phyloP scores from a whole-genome alignment of 2,888 invertebrate species.

The Biston stratarius region DNA sequence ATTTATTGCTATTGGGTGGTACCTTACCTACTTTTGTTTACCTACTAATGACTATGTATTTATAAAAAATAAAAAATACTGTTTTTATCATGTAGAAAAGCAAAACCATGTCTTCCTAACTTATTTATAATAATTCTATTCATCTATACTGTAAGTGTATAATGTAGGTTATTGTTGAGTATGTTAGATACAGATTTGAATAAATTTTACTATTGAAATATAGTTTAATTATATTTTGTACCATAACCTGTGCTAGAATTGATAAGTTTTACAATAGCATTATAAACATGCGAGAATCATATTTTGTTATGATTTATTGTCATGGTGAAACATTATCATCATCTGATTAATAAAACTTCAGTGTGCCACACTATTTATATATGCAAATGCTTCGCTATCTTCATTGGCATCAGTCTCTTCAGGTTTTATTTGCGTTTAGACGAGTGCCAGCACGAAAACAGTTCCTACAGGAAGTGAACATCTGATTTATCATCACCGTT shows the following conservation, averaged over 20 bases:
- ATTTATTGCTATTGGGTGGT: conserved; percentile 2
- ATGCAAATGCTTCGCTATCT: conserved; percentile 42
- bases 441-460: conserved; percentile 38
- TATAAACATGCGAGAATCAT: not conserved
- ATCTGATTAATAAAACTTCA: conserved; percentile 44
- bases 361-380: conserved; percentile 39
- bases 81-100: conserved; percentile 11
- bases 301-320: conserved; percentile 6
- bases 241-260: no score
- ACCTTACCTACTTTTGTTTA: no score
- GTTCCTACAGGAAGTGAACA: conserved; percentile 63
- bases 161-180: conserved; percentile 1
- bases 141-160: conserved; percentile 2
- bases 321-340: conserved; percentile 33
- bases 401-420: conserved; percentile 43
- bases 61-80: conserved; percentile 2
- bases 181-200: not conserved
- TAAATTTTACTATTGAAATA: conserved; percentile 5
- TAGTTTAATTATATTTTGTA: not conserved
- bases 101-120: conserved; percentile 23
- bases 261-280: not conserved
- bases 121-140: not conserved
- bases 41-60: conserved; percentile 12
- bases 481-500: conserved; percentile 57
- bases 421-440: conserved; percentile 41